Conservation (phyloP, 1,140 invertebrate species). For the Subanguina moxae region DNA sequence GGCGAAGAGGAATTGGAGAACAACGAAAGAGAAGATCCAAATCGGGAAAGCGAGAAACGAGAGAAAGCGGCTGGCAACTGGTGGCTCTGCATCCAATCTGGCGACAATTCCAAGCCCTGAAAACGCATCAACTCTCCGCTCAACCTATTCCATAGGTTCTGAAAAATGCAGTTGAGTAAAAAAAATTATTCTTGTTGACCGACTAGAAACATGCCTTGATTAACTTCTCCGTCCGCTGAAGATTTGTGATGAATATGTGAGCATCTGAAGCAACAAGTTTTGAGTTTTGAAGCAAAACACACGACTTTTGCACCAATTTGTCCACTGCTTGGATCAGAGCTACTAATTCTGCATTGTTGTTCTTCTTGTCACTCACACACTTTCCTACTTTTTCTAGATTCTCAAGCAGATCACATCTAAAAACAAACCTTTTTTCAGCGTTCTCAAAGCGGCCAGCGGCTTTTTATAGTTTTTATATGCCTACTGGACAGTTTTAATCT, state of each 20-base stretch:
- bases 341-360: neutral
- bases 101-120: neutral
- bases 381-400: slow-evolving; percentile 7
- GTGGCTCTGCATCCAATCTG: neutral
- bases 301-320: neutral
- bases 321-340: neutral
- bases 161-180: neutral
- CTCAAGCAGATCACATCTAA: slow-evolving; percentile 14
- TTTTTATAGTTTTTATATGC: too few relatives aligned
- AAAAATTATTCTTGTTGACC: neutral
- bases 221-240: slow-evolving; percentile 12
- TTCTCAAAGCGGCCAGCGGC: neutral
- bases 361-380: neutral
- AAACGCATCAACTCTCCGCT: neutral
- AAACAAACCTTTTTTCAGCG: neutral
- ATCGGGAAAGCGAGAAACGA: neutral
- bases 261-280: neutral
- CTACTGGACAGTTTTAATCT: too few relatives aligned
- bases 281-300: neutral
- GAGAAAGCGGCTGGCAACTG: neutral
- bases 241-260: slow-evolving; percentile 11
- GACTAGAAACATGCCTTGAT: slow-evolving; percentile 1
- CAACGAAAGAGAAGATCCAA: slow-evolving; percentile 7
- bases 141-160: slow-evolving; percentile 4
- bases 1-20: slow-evolving; percentile 7